Evolutionary conservation across 35 echinoderm and acorn worm genomes (phyloP).

Genomic region (Chiridota heheva): DNA sequence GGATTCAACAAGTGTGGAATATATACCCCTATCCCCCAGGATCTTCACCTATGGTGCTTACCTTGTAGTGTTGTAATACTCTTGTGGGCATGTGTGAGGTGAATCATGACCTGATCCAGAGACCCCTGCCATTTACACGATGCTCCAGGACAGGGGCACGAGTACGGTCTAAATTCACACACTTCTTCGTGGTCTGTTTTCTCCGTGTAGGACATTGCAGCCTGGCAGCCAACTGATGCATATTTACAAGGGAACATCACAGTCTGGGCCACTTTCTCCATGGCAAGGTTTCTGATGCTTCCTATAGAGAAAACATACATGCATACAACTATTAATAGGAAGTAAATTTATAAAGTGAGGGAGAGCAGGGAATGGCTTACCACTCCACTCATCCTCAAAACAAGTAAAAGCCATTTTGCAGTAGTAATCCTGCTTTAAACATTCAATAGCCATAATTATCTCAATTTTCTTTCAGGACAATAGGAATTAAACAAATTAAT

Average conservation of each 20-base stretch:
- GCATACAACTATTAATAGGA: not conserved
- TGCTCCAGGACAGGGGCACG: conserved; percentile 89
- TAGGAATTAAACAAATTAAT: no score
- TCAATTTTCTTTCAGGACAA: no score
- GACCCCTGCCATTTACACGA: conserved; percentile 98
- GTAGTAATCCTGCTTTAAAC: no score
- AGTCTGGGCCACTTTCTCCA: conserved; percentile 99
- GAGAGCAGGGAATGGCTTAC: no score
- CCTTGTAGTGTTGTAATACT: conserved; percentile 99
- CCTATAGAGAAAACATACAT: conserved; percentile 43
- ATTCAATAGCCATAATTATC: no score
- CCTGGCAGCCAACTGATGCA: conserved; percentile 76
- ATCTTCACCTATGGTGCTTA: no score
- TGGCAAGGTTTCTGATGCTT: conserved; percentile 94
- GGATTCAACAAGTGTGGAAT: no score
- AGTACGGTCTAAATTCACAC: conserved; percentile 94
- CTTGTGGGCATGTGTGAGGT: conserved; percentile 95
- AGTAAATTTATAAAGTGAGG: no score
- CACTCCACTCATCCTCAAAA: no score
- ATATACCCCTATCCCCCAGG: no score
- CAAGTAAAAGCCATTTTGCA: no score
- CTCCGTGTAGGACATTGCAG: conserved; percentile 93
- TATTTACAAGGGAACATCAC: conserved; percentile 99
- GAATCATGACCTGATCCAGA: conserved; percentile 93
- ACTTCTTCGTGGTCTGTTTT: conserved; percentile 92